Base-by-base conservation (phyloP, 2,113 vertebrate genomes). In the Papio anubis region DNA sequence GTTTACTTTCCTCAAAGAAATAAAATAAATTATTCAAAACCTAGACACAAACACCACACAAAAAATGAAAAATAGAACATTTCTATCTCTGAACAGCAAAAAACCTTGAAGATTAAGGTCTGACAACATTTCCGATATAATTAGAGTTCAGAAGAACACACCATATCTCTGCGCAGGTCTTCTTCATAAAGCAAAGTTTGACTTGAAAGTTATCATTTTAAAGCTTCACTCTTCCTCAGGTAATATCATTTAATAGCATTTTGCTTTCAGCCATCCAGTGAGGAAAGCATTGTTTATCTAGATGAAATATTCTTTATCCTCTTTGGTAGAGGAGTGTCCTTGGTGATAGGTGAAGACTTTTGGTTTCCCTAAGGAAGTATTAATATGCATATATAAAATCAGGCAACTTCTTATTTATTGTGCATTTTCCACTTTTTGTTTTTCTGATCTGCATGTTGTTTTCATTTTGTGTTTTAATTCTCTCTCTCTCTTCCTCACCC, bases 1-100 rank as follows among this genome's bases (percentile, higher is more conserved):
- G 40, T 88, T 97, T 96, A 96, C 38, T 96, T 93, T 16, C 55
- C 68, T 90, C 64, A 83, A 92, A 97, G n/a, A 96, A 96, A 93
- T 96, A 94, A 92, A 96, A 93, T 96, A 93, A 92, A 96, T 93
- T 95, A 97, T 87, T 97, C 64, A 94, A 97, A 89, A 90, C n/a
- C 59, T 55, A 93, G 45, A 82, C 82, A 92, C 4, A 93, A 92
- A 50, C 50, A 72, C 9, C 38, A 84, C 17, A 70, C 23, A 88
- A 70, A 83, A 80, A 92, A 79, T 80, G 20, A 97, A 93, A 92
- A 97, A 86, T 55, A 88, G 20, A 80, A 72, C 7, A 75, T 59
- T 89, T 40, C 90, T 82, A 92, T 95, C 72, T 85, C 81, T 66
- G 70, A 61, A 93, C 75, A 94, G 48, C 57, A 92, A 83, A 96